Base-by-base conservation (phyloP, 2,888 invertebrate genomes). In the Entomobrya proxima region DNA sequence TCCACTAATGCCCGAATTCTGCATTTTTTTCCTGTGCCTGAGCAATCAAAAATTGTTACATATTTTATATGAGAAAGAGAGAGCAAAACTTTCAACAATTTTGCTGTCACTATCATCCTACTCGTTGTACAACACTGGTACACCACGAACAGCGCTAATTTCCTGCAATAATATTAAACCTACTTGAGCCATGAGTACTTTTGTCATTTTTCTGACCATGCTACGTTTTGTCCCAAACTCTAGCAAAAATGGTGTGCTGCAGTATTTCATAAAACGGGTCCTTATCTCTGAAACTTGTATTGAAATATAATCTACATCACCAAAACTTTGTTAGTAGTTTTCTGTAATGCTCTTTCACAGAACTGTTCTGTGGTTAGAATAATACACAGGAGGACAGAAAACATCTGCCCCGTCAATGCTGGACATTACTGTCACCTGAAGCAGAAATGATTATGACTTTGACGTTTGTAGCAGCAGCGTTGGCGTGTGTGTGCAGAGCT, bases 51-150 rank as follows among this genome's bases (percentile, higher is more conserved):
- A 44, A 15, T 52, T n/a, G n/a, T n/a, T n/a, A n/a, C n/a, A n/a
- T n/a, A n/a, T n/a, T 55, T 55, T 55, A 27, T 52, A 21, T 11
- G 4, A 5, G 27, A 55, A 55, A 55, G 55, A 55, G 55, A 55
- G 55, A 55, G 55, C 55, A 55, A 55, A 55, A 55, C 55, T 4
- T 27, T 13, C n/a, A 55, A 55, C 55, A 55, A 27, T 55, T 55
- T 24, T 55, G 11, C 24, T 55, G 55, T 55, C 55, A 47, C 13
- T n/a, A n/a, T n/a, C n/a, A n/a, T n/a, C n/a, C n/a, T n/a, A n/a
- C n/a, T n/a, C n/a, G n/a, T 13, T 47, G 13, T 7, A 55, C 55
- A 11, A 27, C 55, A 47, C 47, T 13, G n/a, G 7, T 44, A 7
- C 11, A 44, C 44, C 13, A 44, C 18, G 21, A 21, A 15, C 2